These are phyloP conservation scores for Alces alces DNA, from an alignment of 2,113 vertebrate species.

Conservation along the genomic window DNA sequence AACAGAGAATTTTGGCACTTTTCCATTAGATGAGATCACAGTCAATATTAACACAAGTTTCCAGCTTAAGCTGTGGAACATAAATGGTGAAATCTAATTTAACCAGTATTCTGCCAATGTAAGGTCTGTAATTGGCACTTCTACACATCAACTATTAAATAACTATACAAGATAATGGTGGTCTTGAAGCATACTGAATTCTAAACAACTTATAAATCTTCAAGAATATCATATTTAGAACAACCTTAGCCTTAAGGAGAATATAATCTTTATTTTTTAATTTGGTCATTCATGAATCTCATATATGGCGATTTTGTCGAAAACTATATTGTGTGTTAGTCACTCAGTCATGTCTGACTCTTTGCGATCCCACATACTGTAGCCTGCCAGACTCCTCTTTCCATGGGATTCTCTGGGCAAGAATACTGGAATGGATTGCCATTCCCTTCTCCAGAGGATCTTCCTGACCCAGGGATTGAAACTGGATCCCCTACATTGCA, in stretches of 20 bases:
- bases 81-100: not conserved
- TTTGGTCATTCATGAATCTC: not conserved
- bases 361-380: not conserved
- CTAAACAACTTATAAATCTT: conserved; percentile 23
- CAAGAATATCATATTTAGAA: not conserved
- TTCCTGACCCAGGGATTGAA: not conserved
- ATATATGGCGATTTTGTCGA: not conserved
- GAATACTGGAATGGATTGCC: not conserved
- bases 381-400: not conserved
- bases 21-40: conserved; percentile 14
- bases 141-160: not conserved
- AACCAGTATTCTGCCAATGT: not conserved
- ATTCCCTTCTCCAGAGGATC: not conserved
- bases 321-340: not conserved
- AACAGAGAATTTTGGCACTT: not conserved
- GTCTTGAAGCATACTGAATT: not conserved
- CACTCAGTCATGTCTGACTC: not conserved
- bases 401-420: not conserved
- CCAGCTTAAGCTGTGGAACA: not conserved
- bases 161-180: not conserved
- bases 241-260: not conserved
- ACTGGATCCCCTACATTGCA: not conserved
- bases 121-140: not conserved
- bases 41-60: not conserved
- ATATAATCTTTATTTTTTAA: not conserved